Conservation (phyloP, 2,888 invertebrate species). For the Phyllotreta cruciferae region DNA sequence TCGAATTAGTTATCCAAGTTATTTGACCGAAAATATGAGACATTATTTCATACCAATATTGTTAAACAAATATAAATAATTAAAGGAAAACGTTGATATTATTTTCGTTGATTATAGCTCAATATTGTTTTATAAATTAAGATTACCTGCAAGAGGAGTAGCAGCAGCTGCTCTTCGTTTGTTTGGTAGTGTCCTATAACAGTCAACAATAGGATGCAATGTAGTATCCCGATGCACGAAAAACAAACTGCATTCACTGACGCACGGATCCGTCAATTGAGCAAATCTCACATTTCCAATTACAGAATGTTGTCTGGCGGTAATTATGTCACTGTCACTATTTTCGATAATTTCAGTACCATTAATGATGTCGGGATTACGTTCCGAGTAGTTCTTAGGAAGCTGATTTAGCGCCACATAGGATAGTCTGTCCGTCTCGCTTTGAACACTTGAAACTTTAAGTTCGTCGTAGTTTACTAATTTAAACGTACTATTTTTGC, state of each 20-base stretch:
- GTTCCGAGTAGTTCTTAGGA: slow-evolving; percentile 65
- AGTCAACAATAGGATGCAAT: slow-evolving; percentile 56
- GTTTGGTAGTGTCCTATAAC: slow-evolving; percentile 76
- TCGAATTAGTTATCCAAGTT: no score
- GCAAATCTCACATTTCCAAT: slow-evolving; percentile 33
- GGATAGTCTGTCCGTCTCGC: slow-evolving; percentile 10
- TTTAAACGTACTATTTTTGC: slow-evolving; percentile 48
- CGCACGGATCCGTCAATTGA: slow-evolving; percentile 18
- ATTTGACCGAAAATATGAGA: no score
- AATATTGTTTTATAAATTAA: not conserved
- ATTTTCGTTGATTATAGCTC: no score
- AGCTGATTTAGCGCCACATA: slow-evolving; percentile 15
- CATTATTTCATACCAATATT: no score
- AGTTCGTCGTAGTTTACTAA: slow-evolving; percentile 48
- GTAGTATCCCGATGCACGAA: slow-evolving; percentile 46
- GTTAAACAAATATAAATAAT: no score
- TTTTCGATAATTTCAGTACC: slow-evolving; percentile 71
- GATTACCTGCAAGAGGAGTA: slow-evolving; percentile 59
- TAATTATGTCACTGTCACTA: slow-evolving; percentile 36
- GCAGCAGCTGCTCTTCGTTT: slow-evolving; percentile 65
- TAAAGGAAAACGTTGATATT: no score
- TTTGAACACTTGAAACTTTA: slow-evolving; percentile 17
- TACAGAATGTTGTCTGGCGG: slow-evolving; percentile 33
- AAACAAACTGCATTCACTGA: slow-evolving; percentile 64
- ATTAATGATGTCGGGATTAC: slow-evolving; percentile 82